Conservation (phyloP, 1,140 invertebrate species). For the Drosophila kanapiae region DNA sequence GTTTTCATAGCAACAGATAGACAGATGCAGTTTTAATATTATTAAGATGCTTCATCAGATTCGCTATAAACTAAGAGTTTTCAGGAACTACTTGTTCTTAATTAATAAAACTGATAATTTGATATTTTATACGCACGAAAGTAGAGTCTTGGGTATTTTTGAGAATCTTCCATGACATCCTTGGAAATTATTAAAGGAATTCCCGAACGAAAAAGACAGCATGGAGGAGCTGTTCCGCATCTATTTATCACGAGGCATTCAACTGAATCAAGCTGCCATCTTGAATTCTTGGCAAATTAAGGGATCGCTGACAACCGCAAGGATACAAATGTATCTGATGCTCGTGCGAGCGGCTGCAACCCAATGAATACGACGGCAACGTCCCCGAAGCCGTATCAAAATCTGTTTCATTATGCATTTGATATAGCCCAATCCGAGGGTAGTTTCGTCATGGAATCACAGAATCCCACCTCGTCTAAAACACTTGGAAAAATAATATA, state of each 20-base stretch:
- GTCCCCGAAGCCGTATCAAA: slow-evolving; percentile 62
- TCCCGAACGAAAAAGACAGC: background rate
- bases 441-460: slow-evolving; percentile 40
- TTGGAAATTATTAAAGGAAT: too few relatives aligned
- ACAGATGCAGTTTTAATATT: too few relatives aligned
- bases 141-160: too few relatives aligned
- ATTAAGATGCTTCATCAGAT: too few relatives aligned
- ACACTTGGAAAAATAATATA: background rate
- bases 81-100: too few relatives aligned
- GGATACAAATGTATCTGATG: slow-evolving; percentile 70
- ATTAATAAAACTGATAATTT: too few relatives aligned
- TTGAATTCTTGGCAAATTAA: slow-evolving; percentile 30
- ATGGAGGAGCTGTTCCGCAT: background rate
- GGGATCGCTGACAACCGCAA: slow-evolving; percentile 44
- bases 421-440: slow-evolving; percentile 43
- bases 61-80: too few relatives aligned
- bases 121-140: too few relatives aligned
- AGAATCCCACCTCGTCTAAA: too few relatives aligned
- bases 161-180: too few relatives aligned
- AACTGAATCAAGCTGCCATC: slow-evolving; percentile 17
- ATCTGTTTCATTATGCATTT: slow-evolving; percentile 59
- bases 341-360: slow-evolving; percentile 43
- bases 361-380: slow-evolving; percentile 21
- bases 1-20: too few relatives aligned
- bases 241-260: slow-evolving; percentile 4